Evolutionary conservation across 2,797 vertebrate species (phyloP), one percentile per base, ranked within the genome.

Genomic region (Agapornis canus): DNA sequence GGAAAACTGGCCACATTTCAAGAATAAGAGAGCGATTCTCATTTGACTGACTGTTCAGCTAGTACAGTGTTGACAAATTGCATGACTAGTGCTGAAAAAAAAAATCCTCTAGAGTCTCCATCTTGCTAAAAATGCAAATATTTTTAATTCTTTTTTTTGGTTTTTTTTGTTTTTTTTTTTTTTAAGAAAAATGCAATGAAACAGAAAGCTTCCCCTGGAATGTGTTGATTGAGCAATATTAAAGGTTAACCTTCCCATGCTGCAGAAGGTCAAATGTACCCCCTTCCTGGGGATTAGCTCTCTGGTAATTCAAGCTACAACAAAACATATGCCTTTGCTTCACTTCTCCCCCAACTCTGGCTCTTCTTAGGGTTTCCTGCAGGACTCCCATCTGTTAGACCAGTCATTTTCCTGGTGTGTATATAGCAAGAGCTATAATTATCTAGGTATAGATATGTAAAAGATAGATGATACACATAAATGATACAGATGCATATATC

Each of bases 241-340:
- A 95, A 96, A 95, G 89, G 94, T 93, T 93, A 96, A 95, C 59
- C 93, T 95, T 91, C 47, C 37, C 35, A 10, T 88, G 79, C 79
- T 94, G 85, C 69, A 93, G 89, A 96, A 97, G 86, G 95, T 97
- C 94, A 93, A 81, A 95, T 76, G 71, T 89, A 86, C 76, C 89
- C 75, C 86, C 95, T 94, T 96, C 90, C 69, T 91, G 73, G 72
- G 84, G 72, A 92, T 95, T 92, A 94, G 82, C 65, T 85, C 82
- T 78, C 65, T 90, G 91, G 76, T 94, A 93, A 94, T 89, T 96
- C 94, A 91, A 96, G 91, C 86, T 92, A 83, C 87, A 91, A 69
- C 49, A 95, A 96, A 96, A 95, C 96, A 95, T 95, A 96, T 95
- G 95, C 96, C 94, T 95, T 95, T 85, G 85, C 86, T 51, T 96